A percentile compares a stretch with the other conserved stretches of the same genome.
Conservation (phyloP, 1,140 invertebrate genomes). For the Drosophila arizonae region DNA sequence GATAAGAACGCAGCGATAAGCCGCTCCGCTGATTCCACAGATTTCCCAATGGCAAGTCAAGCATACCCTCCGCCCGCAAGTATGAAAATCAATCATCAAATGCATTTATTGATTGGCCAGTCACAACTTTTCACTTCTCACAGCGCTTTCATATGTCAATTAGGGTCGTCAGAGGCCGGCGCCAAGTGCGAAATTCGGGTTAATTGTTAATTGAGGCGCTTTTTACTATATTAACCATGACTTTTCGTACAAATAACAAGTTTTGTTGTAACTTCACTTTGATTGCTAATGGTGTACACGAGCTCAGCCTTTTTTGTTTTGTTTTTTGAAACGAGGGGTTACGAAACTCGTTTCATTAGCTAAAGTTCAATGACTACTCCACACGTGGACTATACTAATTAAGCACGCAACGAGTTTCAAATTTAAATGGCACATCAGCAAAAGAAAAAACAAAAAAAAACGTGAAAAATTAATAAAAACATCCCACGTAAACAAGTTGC, state of each 20-base stretch:
- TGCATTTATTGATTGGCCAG: slow-evolving; percentile 56
- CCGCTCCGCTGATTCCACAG: neutral
- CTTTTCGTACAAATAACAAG: neutral
- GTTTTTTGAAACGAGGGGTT: too few relatives aligned
- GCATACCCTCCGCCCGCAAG: neutral
- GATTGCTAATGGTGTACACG: slow-evolving; percentile 5
- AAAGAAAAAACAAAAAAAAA: neutral
- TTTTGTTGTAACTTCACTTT: too few relatives aligned
- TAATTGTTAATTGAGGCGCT: slow-evolving; percentile 67
- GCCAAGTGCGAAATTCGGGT: slow-evolving; percentile 66
- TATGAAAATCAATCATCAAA: slow-evolving; percentile 59
- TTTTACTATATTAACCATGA: neutral
- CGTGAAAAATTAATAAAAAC: too few relatives aligned
- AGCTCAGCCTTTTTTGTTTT: neutral
- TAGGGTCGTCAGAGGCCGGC: slow-evolving; percentile 47
- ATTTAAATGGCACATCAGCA: neutral
- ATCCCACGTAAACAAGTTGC: slow-evolving; percentile 11
- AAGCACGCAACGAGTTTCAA: neutral
- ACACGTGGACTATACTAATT: slow-evolving; percentile 17
- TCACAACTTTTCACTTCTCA: neutral
- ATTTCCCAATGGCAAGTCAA: slow-evolving; percentile 38
- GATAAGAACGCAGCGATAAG: slow-evolving; percentile 42
- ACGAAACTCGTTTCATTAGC: slow-evolving; percentile 34
- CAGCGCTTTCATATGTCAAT: slow-evolving; percentile 28
- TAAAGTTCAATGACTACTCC: slow-evolving; percentile 35